Evolutionary conservation across 2,113 vertebrate species (phyloP).

Genomic region (Pollimyrus isidori): DNA sequence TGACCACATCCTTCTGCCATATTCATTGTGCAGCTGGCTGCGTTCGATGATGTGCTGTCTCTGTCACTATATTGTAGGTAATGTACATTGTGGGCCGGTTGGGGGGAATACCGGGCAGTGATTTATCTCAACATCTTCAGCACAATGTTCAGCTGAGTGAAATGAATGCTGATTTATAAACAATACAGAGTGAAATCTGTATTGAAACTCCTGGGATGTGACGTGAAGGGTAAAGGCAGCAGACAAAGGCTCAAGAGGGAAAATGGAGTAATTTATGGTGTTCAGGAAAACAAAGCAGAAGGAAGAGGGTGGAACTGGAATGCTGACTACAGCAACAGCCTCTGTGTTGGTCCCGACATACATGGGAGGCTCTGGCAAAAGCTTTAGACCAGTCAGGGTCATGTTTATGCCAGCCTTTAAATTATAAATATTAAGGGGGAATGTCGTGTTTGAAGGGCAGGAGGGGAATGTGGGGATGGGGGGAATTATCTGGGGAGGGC

Average conservation of each 20-base stretch:
- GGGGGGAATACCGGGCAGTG: neutral
- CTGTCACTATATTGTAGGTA: constrained; percentile 17
- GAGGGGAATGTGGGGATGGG: neutral
- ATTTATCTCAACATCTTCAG: neutral
- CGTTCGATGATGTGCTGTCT: neutral
- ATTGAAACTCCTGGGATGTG: neutral
- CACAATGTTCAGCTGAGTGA: neutral
- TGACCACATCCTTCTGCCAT: neutral
- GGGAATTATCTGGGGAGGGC: neutral
- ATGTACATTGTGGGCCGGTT: neutral
- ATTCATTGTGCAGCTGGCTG: neutral
- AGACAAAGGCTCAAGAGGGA: neutral
- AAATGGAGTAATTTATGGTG: neutral
- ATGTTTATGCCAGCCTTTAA: neutral
- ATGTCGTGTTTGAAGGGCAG: neutral
- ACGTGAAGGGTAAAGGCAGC: neutral
- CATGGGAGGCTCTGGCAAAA: neutral
- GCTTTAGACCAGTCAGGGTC: neutral
- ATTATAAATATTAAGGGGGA: neutral
- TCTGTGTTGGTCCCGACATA: neutral
- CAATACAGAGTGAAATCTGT: neutral
- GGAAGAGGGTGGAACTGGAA: neutral
- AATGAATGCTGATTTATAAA: neutral
- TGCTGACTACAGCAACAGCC: neutral
- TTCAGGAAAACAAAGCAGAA: neutral